These are phyloP conservation scores for Brachyhypopomus occidentalis DNA, from an alignment of 2,113 vertebrate genomes.

Conservation along the genomic window DNA sequence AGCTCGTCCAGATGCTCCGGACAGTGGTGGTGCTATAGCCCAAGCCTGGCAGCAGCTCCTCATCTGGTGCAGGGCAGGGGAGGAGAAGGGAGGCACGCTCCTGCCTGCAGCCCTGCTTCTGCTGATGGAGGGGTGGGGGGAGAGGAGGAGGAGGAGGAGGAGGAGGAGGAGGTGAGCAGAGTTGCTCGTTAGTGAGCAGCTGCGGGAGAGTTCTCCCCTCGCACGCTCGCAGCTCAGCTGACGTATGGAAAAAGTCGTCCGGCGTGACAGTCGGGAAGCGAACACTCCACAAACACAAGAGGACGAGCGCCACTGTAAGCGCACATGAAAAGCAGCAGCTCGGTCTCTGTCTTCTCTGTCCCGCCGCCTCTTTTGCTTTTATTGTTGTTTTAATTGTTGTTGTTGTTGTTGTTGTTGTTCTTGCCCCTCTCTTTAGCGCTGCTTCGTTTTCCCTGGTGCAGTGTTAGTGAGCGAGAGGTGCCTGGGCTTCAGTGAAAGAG, in stretches of 20 bases:
- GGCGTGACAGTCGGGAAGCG: conserved; percentile 13
- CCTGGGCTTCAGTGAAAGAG: conserved; percentile 35
- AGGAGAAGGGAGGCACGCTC: conserved; percentile 27
- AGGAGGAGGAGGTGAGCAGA: conserved; percentile 20
- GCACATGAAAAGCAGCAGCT: conserved; percentile 31
- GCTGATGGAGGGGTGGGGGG: conserved; percentile 19
- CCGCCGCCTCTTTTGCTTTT: not conserved
- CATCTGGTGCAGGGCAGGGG: conserved; percentile 41
- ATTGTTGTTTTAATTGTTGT: not conserved
- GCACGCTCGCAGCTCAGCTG: conserved; percentile 24
- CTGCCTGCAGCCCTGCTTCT: conserved; percentile 37
- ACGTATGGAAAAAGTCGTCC: conserved; percentile 39
- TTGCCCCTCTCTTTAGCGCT: conserved; percentile 14
- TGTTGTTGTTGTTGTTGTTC: conserved; percentile 27
- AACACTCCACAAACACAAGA: conserved; percentile 18
- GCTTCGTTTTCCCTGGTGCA: conserved; percentile 40
- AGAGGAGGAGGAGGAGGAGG: not conserved
- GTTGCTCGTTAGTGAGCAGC: conserved; percentile 42
- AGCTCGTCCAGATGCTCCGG: conserved; percentile 44
- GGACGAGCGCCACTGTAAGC: conserved; percentile 34
- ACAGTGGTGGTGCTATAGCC: conserved; percentile 38
- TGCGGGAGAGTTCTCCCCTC: conserved; percentile 30
- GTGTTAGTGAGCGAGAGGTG: conserved; percentile 44
- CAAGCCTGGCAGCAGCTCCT: conserved; percentile 43
- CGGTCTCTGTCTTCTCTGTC: conserved; percentile 6